Percentiles rank a stretch among this genome's conserved stretches.
phyloP scores from a whole-genome alignment of 2,888 invertebrate species.

The Subacronicta megacephala region DNA sequence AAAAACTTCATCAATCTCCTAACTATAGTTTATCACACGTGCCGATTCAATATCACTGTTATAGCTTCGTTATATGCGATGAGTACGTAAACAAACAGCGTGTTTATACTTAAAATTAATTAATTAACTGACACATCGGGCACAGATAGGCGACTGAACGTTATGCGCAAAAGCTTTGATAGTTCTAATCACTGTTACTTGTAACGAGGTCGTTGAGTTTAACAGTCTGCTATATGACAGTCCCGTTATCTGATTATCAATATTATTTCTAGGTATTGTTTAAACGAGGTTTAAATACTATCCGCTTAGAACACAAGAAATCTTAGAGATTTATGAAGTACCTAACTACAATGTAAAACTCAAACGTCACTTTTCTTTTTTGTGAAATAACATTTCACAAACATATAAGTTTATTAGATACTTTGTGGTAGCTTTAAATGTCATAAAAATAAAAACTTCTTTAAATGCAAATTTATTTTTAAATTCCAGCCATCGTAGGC shows the following conservation, averaged over 20 bases:
- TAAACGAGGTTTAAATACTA: too few relatives aligned
- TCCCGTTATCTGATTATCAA: conserved; percentile 21
- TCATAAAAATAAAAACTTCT: too few relatives aligned
- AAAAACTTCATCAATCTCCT: too few relatives aligned
- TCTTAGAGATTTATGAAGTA: too few relatives aligned
- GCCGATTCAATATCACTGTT: conserved; percentile 4
- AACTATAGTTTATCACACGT: conserved; percentile 12
- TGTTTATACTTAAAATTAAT: conserved; percentile 29
- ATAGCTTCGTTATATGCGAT: conserved; percentile 4
- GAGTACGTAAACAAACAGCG: conserved; percentile 10
- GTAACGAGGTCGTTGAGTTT: conserved; percentile 34
- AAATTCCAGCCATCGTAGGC: too few relatives aligned
- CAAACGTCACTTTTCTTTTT: too few relatives aligned
- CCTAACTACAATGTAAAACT: too few relatives aligned
- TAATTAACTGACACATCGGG: conserved; percentile 25
- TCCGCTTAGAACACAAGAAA: too few relatives aligned
- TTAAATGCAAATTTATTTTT: too few relatives aligned
- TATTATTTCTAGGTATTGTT: conserved; percentile 8
- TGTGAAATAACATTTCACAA: too few relatives aligned
- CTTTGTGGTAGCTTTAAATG: too few relatives aligned
- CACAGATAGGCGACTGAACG: conserved; percentile 20
- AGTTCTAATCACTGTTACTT: conserved; percentile 29
- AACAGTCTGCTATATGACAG: conserved; percentile 32
- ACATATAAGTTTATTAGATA: too few relatives aligned
- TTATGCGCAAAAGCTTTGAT: conserved; percentile 34